phyloP scores from a whole-genome alignment of 2,113 vertebrate species.

The Rhinopomastus cyanomelas region DNA sequence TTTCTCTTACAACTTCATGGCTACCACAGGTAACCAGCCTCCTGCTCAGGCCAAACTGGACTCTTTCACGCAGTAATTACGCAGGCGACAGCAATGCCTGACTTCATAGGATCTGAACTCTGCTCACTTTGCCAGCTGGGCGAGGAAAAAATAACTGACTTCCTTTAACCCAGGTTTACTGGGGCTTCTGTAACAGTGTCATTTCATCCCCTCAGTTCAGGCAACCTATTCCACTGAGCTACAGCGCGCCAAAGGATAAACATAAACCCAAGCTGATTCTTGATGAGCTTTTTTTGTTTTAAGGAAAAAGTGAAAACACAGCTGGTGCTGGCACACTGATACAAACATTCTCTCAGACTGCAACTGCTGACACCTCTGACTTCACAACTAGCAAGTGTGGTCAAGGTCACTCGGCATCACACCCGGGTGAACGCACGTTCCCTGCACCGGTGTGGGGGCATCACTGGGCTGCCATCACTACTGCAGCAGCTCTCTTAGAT shows the following conservation, averaged over 20 bases:
- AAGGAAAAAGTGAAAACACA: neutral
- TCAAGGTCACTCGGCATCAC: neutral
- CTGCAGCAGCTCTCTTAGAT: neutral
- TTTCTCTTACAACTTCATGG: slow-evolving; percentile 69
- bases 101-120: slow-evolving; percentile 76
- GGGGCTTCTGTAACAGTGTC: slow-evolving; percentile 74
- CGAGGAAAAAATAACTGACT: slow-evolving; percentile 82
- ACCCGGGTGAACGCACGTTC: neutral
- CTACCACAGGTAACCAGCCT: slow-evolving; percentile 74
- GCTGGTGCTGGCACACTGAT: neutral
- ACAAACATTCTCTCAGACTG: neutral
- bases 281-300: neutral
- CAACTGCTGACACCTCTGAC: neutral
- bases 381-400: neutral
- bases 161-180: slow-evolving; percentile 71
- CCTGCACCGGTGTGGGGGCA: neutral
- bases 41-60: slow-evolving; percentile 73
- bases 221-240: slow-evolving; percentile 37
- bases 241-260: slow-evolving; percentile 55
- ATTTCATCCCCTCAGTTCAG: slow-evolving; percentile 65
- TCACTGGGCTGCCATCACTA: neutral
- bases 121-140: slow-evolving; percentile 81
- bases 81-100: slow-evolving; percentile 70
- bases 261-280: slow-evolving; percentile 24
- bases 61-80: slow-evolving; percentile 82